Conservation (phyloP, 2,113 vertebrate species). For the Lepisosteus oculatus region DNA sequence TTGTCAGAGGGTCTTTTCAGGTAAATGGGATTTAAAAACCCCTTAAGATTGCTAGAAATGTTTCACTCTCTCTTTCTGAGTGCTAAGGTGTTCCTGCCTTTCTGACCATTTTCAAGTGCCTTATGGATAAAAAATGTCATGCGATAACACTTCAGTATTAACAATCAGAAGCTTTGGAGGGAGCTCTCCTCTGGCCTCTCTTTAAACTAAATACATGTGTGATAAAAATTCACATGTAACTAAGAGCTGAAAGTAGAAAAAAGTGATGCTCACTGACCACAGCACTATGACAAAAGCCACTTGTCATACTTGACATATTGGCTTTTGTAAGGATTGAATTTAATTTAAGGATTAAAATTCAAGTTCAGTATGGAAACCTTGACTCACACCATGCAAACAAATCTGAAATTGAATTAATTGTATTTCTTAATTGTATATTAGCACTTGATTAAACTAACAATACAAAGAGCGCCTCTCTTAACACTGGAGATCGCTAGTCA, state of each 20-base stretch:
- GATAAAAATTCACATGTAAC: too few relatives aligned
- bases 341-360: too few relatives aligned
- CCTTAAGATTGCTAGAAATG: constrained; percentile 42
- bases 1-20: neutral
- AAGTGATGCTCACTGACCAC: too few relatives aligned
- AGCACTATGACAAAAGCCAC: constrained; percentile 35
- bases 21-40: constrained; percentile 30
- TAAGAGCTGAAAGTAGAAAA: too few relatives aligned
- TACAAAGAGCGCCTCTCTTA: too few relatives aligned
- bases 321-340: too few relatives aligned
- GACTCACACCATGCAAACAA: too few relatives aligned
- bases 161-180: constrained; percentile 28
- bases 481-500: too few relatives aligned
- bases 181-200: neutral
- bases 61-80: constrained; percentile 36
- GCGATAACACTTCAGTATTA: too few relatives aligned
- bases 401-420: constrained; percentile 22
- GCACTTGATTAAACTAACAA: neutral
- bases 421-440: constrained; percentile 11
- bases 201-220: too few relatives aligned
- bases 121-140: constrained; percentile 25
- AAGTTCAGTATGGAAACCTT: too few relatives aligned
- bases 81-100: constrained; percentile 36
- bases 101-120: constrained; percentile 64
- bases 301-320: neutral